Evolutionary conservation across 2,888 invertebrate genomes (phyloP).

Genomic region (Timandra comae): DNA sequence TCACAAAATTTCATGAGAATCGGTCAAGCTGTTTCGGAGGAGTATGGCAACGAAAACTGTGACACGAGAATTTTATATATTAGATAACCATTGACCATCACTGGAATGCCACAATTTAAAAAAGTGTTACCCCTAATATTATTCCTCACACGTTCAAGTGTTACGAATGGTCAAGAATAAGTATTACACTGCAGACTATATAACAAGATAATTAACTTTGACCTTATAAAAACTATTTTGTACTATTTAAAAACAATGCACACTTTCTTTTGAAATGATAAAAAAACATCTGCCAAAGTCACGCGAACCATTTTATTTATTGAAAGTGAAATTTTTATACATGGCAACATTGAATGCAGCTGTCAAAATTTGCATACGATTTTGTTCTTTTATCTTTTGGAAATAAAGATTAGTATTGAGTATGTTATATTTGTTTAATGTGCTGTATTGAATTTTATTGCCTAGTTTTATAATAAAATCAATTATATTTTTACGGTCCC

Average conservation of each 20-base stretch:
- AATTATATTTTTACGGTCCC: not conserved
- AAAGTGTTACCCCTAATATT: too few species aligned
- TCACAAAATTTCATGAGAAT: too few species aligned
- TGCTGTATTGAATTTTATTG: not conserved
- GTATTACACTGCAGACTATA: not conserved
- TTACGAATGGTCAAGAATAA: not conserved
- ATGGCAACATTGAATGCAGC: conserved; percentile 22
- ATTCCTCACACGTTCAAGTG: too few species aligned
- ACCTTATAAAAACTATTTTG: conserved; percentile 21
- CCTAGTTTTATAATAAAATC: not conserved
- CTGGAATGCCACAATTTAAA: too few species aligned
- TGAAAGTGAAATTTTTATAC: conserved; percentile 21
- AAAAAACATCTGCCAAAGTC: conserved; percentile 35
- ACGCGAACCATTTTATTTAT: conserved; percentile 33
- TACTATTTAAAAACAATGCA: conserved; percentile 18
- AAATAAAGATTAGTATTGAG: not conserved
- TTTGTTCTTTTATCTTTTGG: not conserved
- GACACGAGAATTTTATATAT: too few species aligned
- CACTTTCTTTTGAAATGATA: conserved; percentile 34
- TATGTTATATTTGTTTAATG: not conserved
- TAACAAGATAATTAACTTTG: conserved; percentile 14
- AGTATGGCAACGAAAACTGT: too few species aligned
- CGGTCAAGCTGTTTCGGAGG: too few species aligned
- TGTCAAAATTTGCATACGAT: conserved; percentile 17
- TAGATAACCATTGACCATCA: too few species aligned